phyloP scores from a whole-genome alignment of 2,888 invertebrate genomes.

The Tolmerus cingulatus region DNA sequence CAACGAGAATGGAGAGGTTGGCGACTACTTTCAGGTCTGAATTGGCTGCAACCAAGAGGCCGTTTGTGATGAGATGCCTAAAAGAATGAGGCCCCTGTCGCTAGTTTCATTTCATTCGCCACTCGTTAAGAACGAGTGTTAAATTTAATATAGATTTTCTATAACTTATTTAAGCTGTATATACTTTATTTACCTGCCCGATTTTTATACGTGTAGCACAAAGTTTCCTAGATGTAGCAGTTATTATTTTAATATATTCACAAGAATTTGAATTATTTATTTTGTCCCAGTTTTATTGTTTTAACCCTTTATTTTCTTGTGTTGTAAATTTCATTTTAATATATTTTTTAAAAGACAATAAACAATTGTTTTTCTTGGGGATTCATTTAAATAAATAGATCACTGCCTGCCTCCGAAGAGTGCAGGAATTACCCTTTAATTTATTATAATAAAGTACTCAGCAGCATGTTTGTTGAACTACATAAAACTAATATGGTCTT shows the following conservation, averaged over 20 bases:
- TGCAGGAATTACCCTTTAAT: background rate
- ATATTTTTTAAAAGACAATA: constrained; percentile 12
- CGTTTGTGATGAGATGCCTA: constrained; percentile 36
- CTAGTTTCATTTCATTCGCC: background rate
- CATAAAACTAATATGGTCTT: background rate
- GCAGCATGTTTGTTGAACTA: too few species aligned
- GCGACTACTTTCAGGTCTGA: constrained; percentile 64
- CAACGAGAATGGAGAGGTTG: constrained; percentile 58
- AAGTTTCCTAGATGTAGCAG: background rate
- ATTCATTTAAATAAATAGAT: background rate
- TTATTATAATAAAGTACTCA: background rate
- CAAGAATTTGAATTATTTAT: constrained; percentile 8
- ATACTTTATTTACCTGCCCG: constrained; percentile 36
- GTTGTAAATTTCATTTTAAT: constrained; percentile 9
- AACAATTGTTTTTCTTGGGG: background rate
- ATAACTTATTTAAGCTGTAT: constrained; percentile 31
- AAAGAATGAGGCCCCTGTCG: background rate
- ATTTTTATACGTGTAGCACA: constrained; percentile 31
- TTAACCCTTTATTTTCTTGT: background rate
- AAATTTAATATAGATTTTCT: constrained; percentile 31
- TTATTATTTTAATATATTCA: constrained; percentile 32
- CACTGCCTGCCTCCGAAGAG: too few species aligned
- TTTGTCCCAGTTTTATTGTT: background rate
- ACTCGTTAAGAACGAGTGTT: constrained; percentile 24
- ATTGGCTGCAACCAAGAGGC: constrained; percentile 1